Base-by-base conservation (phyloP, 2,113 vertebrate species). In the Lepisosteus osseus region DNA sequence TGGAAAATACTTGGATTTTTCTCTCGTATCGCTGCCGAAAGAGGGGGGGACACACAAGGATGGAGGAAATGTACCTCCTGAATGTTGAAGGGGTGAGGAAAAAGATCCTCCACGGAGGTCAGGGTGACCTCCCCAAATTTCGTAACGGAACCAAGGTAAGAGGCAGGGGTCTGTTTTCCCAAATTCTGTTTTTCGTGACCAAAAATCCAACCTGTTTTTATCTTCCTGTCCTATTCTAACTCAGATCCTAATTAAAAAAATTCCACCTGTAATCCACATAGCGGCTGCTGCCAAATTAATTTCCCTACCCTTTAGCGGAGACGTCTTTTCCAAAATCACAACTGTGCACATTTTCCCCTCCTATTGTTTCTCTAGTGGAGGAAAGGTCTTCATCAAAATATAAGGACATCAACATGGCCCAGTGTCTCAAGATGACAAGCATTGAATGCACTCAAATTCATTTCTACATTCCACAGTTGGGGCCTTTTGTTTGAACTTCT, bases 111-210 rank as follows among this genome's bases (percentile, higher is more conserved):
- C 83, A 91, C 0, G 94, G 94, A 83, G 94, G 94, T 14, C 80
- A 0, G 5, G 94, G 94, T 42, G 82, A 86, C 0, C 61, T 95
- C 76, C 94, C 93, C 0, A 88, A 93, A 71, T 84, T 94, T 68
- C 87, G 93, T 76, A 87, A 91, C 62, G 94, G 95, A 56, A 91
- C 94, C 65, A 95, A 94, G 92, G 95, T 95, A 85, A 76, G 65
- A 54, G 0, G 70, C n/a, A 51, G 9, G 47, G 47, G 47, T 51
- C 9, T 51, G 47, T 5, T 51, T 51, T 51, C 29, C 29, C 29
- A 29, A 29, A 29, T 2, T 51, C 5, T 51, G 47, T 51, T 51
- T 51, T 6, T 51, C 9, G 5, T 51, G 47, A 51, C 47, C 9
- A 5, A 51, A 51, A 5, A 5, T 51, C 5, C 5, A 51, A 5